Conservation (phyloP, 2,113 vertebrate genomes). For the Semnornis frantzii region DNA sequence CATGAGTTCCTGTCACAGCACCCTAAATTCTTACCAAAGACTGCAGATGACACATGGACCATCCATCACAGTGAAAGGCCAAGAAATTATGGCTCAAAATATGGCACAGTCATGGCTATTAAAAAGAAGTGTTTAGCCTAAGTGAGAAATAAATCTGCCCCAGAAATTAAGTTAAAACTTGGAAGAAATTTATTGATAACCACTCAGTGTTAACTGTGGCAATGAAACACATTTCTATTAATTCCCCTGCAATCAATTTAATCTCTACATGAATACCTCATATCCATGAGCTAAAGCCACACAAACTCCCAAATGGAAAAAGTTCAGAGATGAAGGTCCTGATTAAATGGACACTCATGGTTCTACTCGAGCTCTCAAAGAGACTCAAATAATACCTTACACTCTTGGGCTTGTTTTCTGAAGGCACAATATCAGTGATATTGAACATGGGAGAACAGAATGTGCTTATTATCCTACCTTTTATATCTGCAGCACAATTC, state of each 20-base stretch:
- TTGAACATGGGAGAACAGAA: neutral
- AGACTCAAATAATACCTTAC: neutral
- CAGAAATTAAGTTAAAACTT: neutral
- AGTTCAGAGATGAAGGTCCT: neutral
- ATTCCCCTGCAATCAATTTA: neutral
- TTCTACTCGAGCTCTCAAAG: neutral
- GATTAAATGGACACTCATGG: neutral
- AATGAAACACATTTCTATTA: neutral
- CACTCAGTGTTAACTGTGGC: neutral
- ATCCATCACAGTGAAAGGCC: neutral
- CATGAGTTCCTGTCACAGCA: neutral
- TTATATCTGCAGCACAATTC: constrained; percentile 5
- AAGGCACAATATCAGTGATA: neutral
- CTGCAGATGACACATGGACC: neutral
- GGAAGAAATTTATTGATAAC: neutral
- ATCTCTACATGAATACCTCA: neutral
- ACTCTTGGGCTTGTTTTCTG: neutral
- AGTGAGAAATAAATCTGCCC: neutral
- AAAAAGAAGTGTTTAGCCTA: neutral
- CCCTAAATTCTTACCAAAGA: neutral
- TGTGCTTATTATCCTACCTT: constrained; percentile 19
- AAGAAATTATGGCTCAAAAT: neutral
- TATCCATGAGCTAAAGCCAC: neutral
- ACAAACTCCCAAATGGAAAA: neutral
- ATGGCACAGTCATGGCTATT: accelerated